Evolutionary conservation across 1,140 invertebrate genomes (phyloP), one percentile per base, ranked within the genome.

Genomic region (Rhopalosiphum maidis): DNA sequence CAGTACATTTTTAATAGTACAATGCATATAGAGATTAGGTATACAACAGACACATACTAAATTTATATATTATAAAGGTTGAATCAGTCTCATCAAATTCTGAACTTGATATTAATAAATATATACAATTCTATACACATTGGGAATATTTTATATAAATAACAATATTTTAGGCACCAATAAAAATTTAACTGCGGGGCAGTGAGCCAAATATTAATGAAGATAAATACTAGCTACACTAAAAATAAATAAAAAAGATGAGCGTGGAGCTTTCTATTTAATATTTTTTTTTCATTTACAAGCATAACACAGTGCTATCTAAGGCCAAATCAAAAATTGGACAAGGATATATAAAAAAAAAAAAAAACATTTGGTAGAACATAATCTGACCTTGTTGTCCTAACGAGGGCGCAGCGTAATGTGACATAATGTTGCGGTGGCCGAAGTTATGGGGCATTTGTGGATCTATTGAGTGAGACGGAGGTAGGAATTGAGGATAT

Each of bases 401-500:
- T 93, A 94, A 91, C 46, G 91, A 93, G 55, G 90, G 93, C 87
- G 55, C 93, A 86, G 93, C 90, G n/a, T 94, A 94, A 94, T 94
- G 93, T 91, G 90, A 92, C 90, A 91, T 94, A 85, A 91, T 91
- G 77, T 92, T 94, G 90, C 93, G 90, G 83, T 94, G 93, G 96
- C 94, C 95, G 94, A 94, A 89, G 93, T 91, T 95, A 96, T 94
- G 93, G 94, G 94, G 90, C 91, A 94, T 93, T 92, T 94, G 83
- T 94, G 93, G 60, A 82, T 91, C 60, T 96, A 96, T 95, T 97
- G 97, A 97, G 96, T 98, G 97, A 95, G 97, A 97, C 95, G 97
- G 97, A 94, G 98, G 97, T 95, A 98, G 96, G 96, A 98, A 98
- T 96, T 98, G 98, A 94, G 98, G 97, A 95, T 98, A 98, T 95